Evolutionary conservation across 2,113 vertebrate genomes (phyloP).

Genomic region (Aegotheles bennettii): DNA sequence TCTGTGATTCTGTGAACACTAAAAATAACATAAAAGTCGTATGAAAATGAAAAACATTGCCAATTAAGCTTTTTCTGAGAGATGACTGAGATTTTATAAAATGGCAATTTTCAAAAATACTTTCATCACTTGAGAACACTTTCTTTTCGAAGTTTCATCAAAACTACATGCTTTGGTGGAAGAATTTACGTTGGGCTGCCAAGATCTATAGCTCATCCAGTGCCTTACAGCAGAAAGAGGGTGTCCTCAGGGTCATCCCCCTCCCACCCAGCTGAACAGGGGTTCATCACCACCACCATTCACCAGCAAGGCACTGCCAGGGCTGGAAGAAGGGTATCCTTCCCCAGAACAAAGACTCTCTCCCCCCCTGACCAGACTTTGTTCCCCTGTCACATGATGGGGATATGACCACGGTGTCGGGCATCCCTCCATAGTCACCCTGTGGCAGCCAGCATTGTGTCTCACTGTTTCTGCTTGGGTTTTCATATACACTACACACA

Average conservation of each 20-base stretch:
- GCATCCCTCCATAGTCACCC: neutral
- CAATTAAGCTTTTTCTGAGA: neutral
- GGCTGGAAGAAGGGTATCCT: neutral
- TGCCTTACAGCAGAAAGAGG: neutral
- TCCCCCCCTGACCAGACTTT: neutral
- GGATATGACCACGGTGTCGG: rapidly evolving
- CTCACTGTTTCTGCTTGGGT: neutral
- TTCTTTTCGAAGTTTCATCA: neutral
- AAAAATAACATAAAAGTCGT: neutral
- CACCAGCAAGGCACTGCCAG: neutral
- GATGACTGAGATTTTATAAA: neutral
- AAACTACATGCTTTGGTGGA: rapidly evolving
- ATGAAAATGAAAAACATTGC: neutral
- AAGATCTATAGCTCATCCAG: neutral
- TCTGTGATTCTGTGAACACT: neutral
- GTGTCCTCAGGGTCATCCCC: neutral
- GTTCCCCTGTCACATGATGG: neutral
- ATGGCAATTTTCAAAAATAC: neutral
- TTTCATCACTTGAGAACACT: neutral
- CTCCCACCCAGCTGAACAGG: too few relatives aligned
- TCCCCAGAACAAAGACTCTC: neutral
- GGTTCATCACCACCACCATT: neutral
- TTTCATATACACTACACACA: rapidly evolving
- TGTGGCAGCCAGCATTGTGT: rapidly evolving
- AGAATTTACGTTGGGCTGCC: neutral